Evolutionary conservation across 2,797 vertebrate genomes (phyloP).

Genomic region (Cephalopachus bancanus): DNA sequence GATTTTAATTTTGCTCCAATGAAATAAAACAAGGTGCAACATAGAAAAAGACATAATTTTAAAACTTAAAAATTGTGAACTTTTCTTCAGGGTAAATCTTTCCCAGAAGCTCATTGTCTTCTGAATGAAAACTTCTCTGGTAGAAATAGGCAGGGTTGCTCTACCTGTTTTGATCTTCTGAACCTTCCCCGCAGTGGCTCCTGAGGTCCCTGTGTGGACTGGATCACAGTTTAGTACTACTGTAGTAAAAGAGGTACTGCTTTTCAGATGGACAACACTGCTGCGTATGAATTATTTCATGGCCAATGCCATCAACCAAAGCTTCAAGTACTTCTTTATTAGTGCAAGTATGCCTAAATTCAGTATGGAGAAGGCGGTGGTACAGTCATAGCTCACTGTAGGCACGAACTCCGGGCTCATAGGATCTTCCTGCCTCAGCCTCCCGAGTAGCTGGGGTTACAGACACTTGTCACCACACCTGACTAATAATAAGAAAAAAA

Average conservation of each 20-base stretch:
- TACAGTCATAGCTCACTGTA: no score
- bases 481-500: no score
- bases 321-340: background rate
- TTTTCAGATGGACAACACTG: background rate
- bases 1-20: constrained; percentile 24
- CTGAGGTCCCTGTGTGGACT: background rate
- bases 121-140: background rate
- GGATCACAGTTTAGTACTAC: background rate
- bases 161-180: background rate
- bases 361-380: background rate
- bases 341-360: background rate
- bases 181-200: background rate
- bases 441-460: no score
- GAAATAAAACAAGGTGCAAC: background rate
- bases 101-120: background rate
- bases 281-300: background rate
- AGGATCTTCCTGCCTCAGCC: no score
- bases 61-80: background rate
- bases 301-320: background rate
- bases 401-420: no score
- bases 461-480: no score
- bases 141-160: background rate
- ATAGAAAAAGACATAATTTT: constrained; percentile 31
- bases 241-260: background rate
- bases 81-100: constrained; percentile 36